Conservation (phyloP, 2,797 vertebrate species). For the Schizopygopsis pylzovi region DNA sequence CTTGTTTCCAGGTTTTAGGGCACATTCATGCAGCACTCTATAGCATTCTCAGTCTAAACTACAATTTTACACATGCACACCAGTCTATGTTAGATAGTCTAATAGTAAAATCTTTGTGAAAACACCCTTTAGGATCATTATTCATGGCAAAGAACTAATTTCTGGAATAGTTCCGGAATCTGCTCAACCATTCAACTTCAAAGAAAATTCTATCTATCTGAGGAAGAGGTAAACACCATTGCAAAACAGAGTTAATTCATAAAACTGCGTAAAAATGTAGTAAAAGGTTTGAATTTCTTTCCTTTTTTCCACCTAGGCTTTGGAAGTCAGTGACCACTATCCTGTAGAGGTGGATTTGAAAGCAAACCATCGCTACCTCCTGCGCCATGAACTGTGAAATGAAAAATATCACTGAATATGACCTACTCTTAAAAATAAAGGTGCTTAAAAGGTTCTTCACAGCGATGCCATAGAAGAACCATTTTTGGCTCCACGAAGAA, state of each 20-base stretch:
- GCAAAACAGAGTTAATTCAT: not conserved
- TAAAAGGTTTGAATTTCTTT: not conserved
- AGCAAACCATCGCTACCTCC: slow-evolving; percentile 71
- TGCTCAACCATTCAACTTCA: slow-evolving; percentile 84
- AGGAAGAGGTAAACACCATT: slow-evolving; percentile 76
- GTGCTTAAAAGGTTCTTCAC: too few relatives aligned
- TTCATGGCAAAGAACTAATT: slow-evolving; percentile 79
- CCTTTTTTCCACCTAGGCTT: slow-evolving; percentile 72
- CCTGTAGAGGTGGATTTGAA: slow-evolving; percentile 86
- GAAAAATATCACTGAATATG: not conserved
- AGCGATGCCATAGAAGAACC: too few relatives aligned
- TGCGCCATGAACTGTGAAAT: slow-evolving; percentile 76
- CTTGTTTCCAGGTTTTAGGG: not conserved
- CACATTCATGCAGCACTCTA: slow-evolving; percentile 12
- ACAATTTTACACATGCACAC: not conserved
- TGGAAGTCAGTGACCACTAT: slow-evolving; percentile 86
- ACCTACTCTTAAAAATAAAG: not conserved
- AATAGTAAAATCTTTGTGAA: slow-evolving; percentile 5
- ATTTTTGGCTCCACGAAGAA: too few relatives aligned
- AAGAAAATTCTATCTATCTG: slow-evolving; percentile 76
- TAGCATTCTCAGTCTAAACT: not conserved
- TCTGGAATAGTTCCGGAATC: slow-evolving; percentile 78
- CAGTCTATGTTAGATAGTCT: not conserved
- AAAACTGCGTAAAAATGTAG: not conserved
- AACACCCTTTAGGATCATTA: slow-evolving; percentile 77